Evolutionary conservation across 1,140 invertebrate species (phyloP).

Genomic region (Limonius californicus): DNA sequence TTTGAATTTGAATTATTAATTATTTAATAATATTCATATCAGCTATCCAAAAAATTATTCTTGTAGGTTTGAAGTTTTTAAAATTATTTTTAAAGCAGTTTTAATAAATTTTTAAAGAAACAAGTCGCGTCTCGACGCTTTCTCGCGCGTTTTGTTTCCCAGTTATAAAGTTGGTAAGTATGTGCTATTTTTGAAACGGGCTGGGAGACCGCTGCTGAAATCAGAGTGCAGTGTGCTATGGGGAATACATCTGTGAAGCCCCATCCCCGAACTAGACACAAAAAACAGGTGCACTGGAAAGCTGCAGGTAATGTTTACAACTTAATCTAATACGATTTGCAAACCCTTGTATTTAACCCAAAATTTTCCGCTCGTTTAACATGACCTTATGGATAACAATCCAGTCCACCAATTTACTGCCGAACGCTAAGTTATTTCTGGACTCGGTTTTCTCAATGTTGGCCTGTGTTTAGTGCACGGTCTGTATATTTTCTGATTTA

Average conservation of each 20-base stretch:
- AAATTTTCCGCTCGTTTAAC: not conserved
- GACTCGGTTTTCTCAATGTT: conserved; percentile 5
- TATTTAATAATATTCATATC: too few relatives aligned
- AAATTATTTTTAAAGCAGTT: too few relatives aligned
- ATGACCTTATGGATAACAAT: not conserved
- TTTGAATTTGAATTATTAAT: too few relatives aligned
- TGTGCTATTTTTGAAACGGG: conserved; percentile 25
- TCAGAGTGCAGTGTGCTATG: conserved; percentile 61
- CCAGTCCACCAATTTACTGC: not conserved
- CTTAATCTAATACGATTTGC: not conserved
- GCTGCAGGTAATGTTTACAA: conserved; percentile 55
- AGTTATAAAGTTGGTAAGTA: conserved; percentile 19
- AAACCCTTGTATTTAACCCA: not conserved
- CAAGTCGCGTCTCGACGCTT: not conserved
- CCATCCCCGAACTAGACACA: conserved; percentile 48
- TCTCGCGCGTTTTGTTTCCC: not conserved
- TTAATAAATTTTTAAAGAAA: not conserved
- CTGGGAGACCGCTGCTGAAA: conserved; percentile 17
- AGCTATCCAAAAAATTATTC: too few relatives aligned
- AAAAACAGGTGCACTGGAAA: conserved; percentile 68
- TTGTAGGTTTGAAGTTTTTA: too few relatives aligned
- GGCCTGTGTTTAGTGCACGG: conserved; percentile 6
- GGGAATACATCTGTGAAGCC: conserved; percentile 45
- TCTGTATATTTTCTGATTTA: not conserved
- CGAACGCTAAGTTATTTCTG: not conserved